Evolutionary conservation across 2,113 vertebrate species (phyloP), one percentile per base, ranked within the genome.

Genomic region (Hystrix cristata): DNA sequence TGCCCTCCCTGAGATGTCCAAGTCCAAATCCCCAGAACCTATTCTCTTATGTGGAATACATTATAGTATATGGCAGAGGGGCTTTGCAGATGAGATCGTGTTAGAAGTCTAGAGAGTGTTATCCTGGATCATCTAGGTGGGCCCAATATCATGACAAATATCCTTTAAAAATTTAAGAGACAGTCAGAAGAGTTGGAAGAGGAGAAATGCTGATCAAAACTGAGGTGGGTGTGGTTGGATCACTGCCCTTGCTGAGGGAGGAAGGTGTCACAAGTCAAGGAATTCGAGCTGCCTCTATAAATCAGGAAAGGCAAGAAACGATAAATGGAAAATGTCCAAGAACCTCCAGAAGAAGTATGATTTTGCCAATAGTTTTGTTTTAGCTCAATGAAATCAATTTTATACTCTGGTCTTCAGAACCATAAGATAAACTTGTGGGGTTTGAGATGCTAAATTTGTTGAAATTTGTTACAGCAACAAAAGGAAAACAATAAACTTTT

Each of bases 401-500:
- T 55, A 46, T 9, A 53, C 57, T 86, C n/a, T 59, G 38, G 4
- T 51, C 31, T 91, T 91, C 62, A 90, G 60, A 83, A 95, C n/a
- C 62, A 13, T 71, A 79, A 87, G 31, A 53, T 59, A 59, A 69
- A 51, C 31, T 4, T 29, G 18, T 29, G 27, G 51, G 10, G 31
- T n/a, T 48, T 48, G 81, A 85, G 31, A 25, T 43, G 51, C 12
- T 69, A 69, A 46, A 25, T 94, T 86, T 85, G 12, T 34, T 19
- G 13, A 94, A 86, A 85, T 81, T 16, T 79, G 10, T 86, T 69
- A 88, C 0, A 79, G 23, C 16, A 67, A 62, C 67, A 87, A 67
- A 38, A 82, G 34, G 4, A 88, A 92, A 93, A 15, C 46, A 80
- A 87, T n/a, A 62, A 14, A 95, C 53, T 6, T 31, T 94, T 86